Percentiles rank a stretch among this genome's conserved stretches.
phyloP scores from a whole-genome alignment of 2,113 vertebrate genomes.

The Furnarius figulus region DNA sequence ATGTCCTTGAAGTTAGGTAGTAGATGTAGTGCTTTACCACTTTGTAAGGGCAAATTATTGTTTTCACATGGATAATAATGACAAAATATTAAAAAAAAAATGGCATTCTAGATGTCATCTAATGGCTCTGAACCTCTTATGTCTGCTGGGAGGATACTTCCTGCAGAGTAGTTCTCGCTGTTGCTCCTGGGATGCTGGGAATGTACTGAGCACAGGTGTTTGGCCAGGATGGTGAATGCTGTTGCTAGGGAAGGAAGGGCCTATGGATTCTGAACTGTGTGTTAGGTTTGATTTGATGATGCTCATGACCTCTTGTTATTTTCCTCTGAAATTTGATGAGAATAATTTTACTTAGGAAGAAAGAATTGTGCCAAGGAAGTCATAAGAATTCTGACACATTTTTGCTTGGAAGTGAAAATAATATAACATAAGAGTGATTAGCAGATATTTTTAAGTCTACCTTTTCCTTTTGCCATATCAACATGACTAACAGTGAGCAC shows the following conservation, averaged over 20 bases:
- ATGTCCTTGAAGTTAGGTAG: neutral
- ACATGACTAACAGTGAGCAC: neutral
- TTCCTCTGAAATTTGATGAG: neutral
- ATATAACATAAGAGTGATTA: neutral
- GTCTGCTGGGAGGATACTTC: neutral
- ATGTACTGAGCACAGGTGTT: neutral
- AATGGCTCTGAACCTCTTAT: neutral
- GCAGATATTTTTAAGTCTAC: neutral
- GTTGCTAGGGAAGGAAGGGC: rapidly evolving
- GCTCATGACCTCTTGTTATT: neutral
- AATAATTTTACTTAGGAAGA: neutral
- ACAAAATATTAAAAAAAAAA: neutral
- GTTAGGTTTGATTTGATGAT: neutral
- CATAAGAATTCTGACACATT: neutral
- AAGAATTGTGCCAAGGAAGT: neutral
- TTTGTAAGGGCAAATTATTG: neutral
- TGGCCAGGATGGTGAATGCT: neutral
- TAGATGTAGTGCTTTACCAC: neutral
- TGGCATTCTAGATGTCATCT: neutral
- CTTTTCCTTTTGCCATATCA: neutral
- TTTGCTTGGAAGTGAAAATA: neutral
- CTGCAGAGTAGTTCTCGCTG: neutral
- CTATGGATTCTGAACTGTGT: neutral
- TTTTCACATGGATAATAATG: neutral
- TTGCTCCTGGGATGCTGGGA: neutral